Conservation (phyloP, 2,888 invertebrate genomes). For the Scaptomyza tumidula region DNA sequence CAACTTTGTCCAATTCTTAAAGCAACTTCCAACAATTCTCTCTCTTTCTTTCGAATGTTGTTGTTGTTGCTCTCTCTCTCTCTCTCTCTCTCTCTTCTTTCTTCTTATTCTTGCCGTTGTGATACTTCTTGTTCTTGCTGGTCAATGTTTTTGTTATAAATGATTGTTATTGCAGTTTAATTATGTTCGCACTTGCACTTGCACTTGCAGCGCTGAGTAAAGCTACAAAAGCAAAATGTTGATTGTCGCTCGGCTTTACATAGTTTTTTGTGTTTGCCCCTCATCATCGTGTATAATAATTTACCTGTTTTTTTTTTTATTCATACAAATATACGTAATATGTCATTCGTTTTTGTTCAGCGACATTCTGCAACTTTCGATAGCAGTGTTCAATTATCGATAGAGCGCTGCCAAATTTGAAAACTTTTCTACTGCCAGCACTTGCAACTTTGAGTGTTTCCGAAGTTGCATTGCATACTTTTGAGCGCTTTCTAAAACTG, state of each 20-base stretch:
- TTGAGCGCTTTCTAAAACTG: background rate
- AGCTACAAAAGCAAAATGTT: conserved; percentile 51
- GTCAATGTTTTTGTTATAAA: background rate
- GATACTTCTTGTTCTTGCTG: background rate
- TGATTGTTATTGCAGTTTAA: conserved; percentile 9
- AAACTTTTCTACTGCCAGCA: background rate
- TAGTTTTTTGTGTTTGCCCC: conserved; percentile 52
- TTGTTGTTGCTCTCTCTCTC: too few species aligned
- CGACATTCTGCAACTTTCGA: conserved; percentile 1
- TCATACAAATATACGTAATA: conserved; percentile 2
- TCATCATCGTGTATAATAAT: conserved; percentile 54
- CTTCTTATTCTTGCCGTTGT: background rate
- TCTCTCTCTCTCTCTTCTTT: conserved; percentile 3
- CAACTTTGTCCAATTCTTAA: conserved; percentile 61
- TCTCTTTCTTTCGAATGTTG: background rate
- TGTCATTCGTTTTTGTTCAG: conserved; percentile 22
- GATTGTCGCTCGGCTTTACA: conserved; percentile 61
- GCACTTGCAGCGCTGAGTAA: conserved; percentile 39
- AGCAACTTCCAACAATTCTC: background rate
- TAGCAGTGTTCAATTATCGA: conserved; percentile 12
- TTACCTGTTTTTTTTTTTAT: conserved; percentile 24
- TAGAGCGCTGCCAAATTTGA: background rate
- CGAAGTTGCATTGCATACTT: background rate
- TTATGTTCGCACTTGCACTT: conserved; percentile 9
- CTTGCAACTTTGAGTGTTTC: background rate